Evolutionary conservation across 2,888 invertebrate genomes (phyloP).

Genomic region (Diogma glabrata): DNA sequence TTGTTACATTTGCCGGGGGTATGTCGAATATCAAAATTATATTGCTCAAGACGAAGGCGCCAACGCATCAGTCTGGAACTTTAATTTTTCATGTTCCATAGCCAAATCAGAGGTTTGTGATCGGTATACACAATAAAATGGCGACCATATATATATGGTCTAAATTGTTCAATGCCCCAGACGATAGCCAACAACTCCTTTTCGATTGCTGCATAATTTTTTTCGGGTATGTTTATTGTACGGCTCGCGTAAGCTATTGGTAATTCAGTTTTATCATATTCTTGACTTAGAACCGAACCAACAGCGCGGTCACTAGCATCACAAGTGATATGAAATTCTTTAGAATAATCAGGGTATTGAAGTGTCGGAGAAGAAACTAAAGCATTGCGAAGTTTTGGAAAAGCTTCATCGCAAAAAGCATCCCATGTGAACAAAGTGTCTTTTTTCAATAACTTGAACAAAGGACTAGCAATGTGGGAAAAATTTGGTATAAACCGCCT

Average conservation of each 20-base stretch:
- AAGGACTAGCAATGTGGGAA: too few species aligned
- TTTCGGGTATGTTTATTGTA: neutral
- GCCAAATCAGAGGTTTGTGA: conserved; percentile 14
- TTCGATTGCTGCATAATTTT: neutral
- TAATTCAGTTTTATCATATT: neutral
- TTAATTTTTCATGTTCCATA: neutral
- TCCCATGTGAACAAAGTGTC: too few species aligned
- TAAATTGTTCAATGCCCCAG: neutral
- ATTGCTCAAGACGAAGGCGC: too few species aligned
- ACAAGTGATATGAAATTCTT: neutral
- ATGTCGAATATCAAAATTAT: neutral
- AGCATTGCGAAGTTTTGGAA: too few species aligned
- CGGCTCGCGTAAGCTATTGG: neutral
- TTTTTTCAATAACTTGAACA: too few species aligned
- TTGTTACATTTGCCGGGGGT: neutral
- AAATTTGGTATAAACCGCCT: too few species aligned
- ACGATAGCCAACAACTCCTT: neutral
- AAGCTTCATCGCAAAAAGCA: too few species aligned
- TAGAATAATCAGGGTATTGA: too few species aligned
- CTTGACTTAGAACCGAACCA: too few species aligned
- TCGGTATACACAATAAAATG: too few species aligned
- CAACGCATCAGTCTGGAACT: too few species aligned
- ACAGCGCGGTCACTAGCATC: neutral
- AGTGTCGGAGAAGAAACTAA: too few species aligned
- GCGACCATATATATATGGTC: conserved; percentile 13